These are phyloP conservation scores for Carettochelys insculpta DNA, from an alignment of 2,113 vertebrate genomes.

Conservation along the genomic window DNA sequence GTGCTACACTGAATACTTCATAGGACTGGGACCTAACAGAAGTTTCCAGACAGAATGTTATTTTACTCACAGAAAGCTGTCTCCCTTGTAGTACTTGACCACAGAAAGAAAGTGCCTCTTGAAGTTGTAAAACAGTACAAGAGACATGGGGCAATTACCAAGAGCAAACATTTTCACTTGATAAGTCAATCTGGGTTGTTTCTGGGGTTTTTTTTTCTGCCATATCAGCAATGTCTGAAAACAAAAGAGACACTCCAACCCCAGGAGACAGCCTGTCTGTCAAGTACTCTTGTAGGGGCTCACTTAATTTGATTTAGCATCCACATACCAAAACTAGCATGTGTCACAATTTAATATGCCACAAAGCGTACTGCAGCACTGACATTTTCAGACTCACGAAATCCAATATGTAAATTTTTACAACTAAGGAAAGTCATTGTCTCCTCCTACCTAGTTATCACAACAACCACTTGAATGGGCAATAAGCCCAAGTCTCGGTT, in stretches of 20 bases:
- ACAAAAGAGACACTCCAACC: slow-evolving; percentile 60
- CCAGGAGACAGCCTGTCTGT: slow-evolving; percentile 76
- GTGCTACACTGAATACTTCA: neutral
- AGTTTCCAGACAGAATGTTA: slow-evolving; percentile 37
- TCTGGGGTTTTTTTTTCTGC: slow-evolving; percentile 51
- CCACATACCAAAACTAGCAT: slow-evolving; percentile 32
- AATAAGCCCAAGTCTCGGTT: slow-evolving; percentile 54
- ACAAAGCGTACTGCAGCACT: slow-evolving; percentile 9
- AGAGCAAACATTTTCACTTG: slow-evolving; percentile 69
- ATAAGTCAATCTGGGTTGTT: slow-evolving; percentile 64
- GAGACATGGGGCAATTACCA: slow-evolving; percentile 68
- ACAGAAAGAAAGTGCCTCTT: slow-evolving; percentile 26
- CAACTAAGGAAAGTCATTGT: slow-evolving; percentile 19
- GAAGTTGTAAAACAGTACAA: slow-evolving; percentile 48
- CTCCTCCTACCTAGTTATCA: slow-evolving; percentile 61
- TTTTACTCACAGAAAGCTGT: neutral
- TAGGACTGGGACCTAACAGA: neutral
- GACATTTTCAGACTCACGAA: neutral
- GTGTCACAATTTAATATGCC: slow-evolving; percentile 68
- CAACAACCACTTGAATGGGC: slow-evolving; percentile 60
- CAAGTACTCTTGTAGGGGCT: neutral
- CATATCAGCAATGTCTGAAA: slow-evolving; percentile 61
- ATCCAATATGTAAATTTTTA: neutral
- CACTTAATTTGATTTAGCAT: slow-evolving; percentile 56
- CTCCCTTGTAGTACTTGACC: slow-evolving; percentile 30